Conservation (phyloP, 2,888 invertebrate genomes). For the Eubasilissa splendida region DNA sequence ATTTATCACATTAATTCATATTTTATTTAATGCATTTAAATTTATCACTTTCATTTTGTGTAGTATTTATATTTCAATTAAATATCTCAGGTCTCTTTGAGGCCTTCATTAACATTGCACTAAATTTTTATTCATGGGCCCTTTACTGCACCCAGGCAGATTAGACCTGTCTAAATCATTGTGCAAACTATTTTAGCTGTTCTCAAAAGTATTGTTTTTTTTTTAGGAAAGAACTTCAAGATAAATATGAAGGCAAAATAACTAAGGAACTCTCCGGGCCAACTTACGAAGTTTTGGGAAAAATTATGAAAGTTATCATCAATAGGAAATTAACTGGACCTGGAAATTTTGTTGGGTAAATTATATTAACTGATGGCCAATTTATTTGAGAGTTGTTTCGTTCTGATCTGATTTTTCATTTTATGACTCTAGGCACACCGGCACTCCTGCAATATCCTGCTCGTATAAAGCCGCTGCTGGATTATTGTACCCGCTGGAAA, state of each 20-base stretch:
- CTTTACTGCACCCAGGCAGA: no score
- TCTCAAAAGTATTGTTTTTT: neutral
- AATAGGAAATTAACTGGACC: conserved; percentile 96
- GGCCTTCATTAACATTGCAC: no score
- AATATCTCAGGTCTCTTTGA: no score
- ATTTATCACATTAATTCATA: no score
- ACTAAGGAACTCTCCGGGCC: conserved; percentile 92
- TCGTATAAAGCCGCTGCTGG: conserved; percentile 99
- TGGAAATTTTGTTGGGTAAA: conserved; percentile 91
- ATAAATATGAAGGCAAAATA: conserved; percentile 94
- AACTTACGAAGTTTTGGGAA: conserved; percentile 95
- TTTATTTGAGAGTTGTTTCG: neutral
- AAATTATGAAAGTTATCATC: conserved; percentile 96
- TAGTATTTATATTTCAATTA: no score
- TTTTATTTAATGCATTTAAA: no score
- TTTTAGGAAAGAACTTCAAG: conserved; percentile 87
- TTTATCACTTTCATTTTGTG: no score
- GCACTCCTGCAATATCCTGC: conserved; percentile 92
- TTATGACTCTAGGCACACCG: conserved; percentile 77
- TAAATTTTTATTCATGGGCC: no score
- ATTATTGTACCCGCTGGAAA: conserved; percentile 95
- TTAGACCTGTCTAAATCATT: no score
- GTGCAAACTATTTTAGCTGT: neutral
- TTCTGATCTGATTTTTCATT: neutral
- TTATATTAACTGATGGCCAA: conserved; percentile 51